Evolutionary conservation across 92 coral and sea anemone genomes (phyloP).

Genomic region (Desmophyllum pertusum): DNA sequence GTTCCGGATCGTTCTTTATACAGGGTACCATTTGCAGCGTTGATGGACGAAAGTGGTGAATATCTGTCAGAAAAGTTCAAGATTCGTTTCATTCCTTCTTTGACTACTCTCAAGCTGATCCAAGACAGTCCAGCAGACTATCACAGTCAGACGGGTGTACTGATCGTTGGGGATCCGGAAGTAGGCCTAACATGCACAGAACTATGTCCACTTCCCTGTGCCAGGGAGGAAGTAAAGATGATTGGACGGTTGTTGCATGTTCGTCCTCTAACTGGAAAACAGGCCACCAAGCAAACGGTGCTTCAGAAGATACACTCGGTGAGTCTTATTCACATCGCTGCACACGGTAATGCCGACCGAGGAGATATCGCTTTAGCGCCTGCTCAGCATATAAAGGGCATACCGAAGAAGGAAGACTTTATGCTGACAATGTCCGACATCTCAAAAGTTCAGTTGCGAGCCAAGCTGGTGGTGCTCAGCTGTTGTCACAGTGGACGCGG

Average conservation of each 20-base stretch:
- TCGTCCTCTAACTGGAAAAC: slow-evolving; percentile 22
- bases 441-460: slow-evolving; percentile 10
- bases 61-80: slow-evolving; percentile 17
- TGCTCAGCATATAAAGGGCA: neutral
- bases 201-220: neutral
- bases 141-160: slow-evolving; percentile 12
- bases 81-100: slow-evolving; percentile 11
- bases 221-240: slow-evolving; percentile 21
- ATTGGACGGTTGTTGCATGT: slow-evolving; percentile 12
- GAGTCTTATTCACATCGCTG: slow-evolving; percentile 31
- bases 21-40: slow-evolving; percentile 16
- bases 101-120: slow-evolving; percentile 12
- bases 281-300: slow-evolving; percentile 33
- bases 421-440: slow-evolving; percentile 32
- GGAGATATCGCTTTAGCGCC: slow-evolving; percentile 31
- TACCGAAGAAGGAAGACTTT: neutral
- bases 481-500: slow-evolving; percentile 35
- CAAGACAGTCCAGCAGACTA: slow-evolving; percentile 29
- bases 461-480: slow-evolving; percentile 33
- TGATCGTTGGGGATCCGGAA: slow-evolving; percentile 29
- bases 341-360: slow-evolving; percentile 12
- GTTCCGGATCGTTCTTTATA: slow-evolving; percentile 28
- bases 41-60: slow-evolving; percentile 4
- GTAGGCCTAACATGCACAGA: neutral
- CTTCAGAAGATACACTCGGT: slow-evolving; percentile 16